These are phyloP conservation scores for Lasioglossum oenotherae DNA, from an alignment of 2,888 invertebrate genomes.

Conservation along the genomic window DNA sequence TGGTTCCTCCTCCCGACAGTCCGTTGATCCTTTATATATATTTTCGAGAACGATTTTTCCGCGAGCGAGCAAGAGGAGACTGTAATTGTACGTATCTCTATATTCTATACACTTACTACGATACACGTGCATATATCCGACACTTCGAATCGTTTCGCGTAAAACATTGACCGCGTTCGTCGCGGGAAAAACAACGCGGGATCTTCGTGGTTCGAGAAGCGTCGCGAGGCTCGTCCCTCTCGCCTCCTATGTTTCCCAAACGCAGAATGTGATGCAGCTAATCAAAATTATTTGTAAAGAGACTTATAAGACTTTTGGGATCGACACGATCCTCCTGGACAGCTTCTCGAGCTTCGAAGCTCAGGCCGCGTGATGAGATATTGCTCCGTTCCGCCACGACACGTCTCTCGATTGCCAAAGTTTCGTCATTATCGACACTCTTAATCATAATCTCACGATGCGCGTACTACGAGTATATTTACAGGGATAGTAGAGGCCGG, in stretches of 20 bases:
- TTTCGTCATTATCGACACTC: conserved; percentile 47
- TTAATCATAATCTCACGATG: conserved; percentile 14
- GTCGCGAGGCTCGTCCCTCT: conserved; percentile 4
- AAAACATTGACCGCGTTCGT: conserved; percentile 22
- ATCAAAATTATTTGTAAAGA: conserved; percentile 40
- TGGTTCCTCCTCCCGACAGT: conserved; percentile 53
- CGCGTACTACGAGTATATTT: conserved; percentile 37
- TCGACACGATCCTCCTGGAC: neutral
- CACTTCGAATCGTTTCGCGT: conserved; percentile 14
- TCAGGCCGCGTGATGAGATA: conserved; percentile 24
- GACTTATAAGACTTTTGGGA: conserved; percentile 10
- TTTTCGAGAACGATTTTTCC: conserved; percentile 69
- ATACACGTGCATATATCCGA: conserved; percentile 27
- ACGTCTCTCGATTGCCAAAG: conserved; percentile 65
- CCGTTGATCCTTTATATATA: conserved; percentile 65
- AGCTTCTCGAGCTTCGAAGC: conserved; percentile 16
- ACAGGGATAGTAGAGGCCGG: conserved; percentile 47
- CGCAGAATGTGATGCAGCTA: conserved; percentile 41
- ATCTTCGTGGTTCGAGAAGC: conserved; percentile 5
- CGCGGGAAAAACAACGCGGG: conserved; percentile 1
- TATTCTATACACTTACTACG: conserved; percentile 28
- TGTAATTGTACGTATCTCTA: conserved; percentile 61
- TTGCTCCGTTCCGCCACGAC: neutral
- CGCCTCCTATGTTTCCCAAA: neutral
- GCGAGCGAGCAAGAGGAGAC: conserved; percentile 45